Base-by-base conservation (phyloP, 2,888 invertebrate species). In the Meteorus cinctellus region DNA sequence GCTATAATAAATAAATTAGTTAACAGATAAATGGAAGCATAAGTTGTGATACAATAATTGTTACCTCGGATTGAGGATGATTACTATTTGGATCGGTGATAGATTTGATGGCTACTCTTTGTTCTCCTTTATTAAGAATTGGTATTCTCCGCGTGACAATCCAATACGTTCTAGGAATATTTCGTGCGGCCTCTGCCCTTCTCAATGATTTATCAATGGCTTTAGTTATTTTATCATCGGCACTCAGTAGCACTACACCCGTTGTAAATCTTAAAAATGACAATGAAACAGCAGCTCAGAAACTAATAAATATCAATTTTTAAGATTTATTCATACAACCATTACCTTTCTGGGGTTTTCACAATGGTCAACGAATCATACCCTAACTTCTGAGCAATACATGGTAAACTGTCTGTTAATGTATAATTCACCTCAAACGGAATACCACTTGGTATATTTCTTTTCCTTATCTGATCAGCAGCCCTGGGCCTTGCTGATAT, bases 291-390 rank as follows among this genome's bases (percentile, higher is more conserved):
- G 24, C 60, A 51, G 16, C 29, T 29, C 4, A 19, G 24, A 27
- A 41, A 71, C 60, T 36, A 1, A 45, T 12, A 12, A 14, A 71
- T 1, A n/a, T 19, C 2, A 59, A 63, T 70, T 65, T 29, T 65
- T 36, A 27, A 10, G 8, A 51, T 1, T 0, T 27, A 29, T 51
- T 1, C 8, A 77, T 71, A 59, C 72, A 62, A 75, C 62, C 14
- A 16, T 69, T 81, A 86, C 86, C 77, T 84, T 76, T 86, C 86
- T 1, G 84, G 80, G 19, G 76, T 65, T 62, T 73, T 82, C 4
- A 78, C 34, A 36, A 83, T 55, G 1, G 24, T 75, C 34, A 86
- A 78, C 0, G 76, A 45, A 2, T 74, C 14, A 71, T 84, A 83
- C n/a, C 82, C 80, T 3, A 86, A 77, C 16, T 65, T 41, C 0